phyloP scores from a whole-genome alignment of 2,888 invertebrate genomes.

The Drosophila peninsularis region DNA sequence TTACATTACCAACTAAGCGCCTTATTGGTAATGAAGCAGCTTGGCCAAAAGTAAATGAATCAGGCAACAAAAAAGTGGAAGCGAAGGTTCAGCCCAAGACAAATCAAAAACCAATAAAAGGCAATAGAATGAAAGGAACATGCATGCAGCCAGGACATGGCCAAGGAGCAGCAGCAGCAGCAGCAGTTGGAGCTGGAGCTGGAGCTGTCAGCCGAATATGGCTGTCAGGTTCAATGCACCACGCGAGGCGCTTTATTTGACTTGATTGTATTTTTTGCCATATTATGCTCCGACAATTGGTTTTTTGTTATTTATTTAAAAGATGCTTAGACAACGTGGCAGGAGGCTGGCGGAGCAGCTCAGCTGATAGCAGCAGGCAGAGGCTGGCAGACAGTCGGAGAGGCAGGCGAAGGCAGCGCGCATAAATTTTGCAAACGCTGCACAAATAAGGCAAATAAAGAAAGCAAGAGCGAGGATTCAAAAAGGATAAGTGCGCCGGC shows the following conservation, averaged over 20 bases:
- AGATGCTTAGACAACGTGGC: constrained; percentile 68
- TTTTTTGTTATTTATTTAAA: constrained; percentile 78
- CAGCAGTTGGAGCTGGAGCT: neutral
- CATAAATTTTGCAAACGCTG: constrained; percentile 79
- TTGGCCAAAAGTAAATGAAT: constrained; percentile 22
- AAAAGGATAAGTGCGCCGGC: constrained; percentile 65
- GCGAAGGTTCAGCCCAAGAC: constrained; percentile 12
- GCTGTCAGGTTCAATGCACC: constrained; percentile 61
- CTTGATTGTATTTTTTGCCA: constrained; percentile 25
- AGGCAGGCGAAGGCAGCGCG: constrained; percentile 55
- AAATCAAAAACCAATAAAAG: constrained; percentile 80
- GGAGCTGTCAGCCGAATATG: neutral
- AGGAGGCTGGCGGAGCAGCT: constrained; percentile 2
- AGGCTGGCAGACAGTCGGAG: neutral
- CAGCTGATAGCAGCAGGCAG: constrained; percentile 30
- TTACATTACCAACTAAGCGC: constrained; percentile 70
- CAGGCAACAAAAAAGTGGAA: constrained; percentile 6
- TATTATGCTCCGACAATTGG: constrained; percentile 28
- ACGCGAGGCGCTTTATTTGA: constrained; percentile 32
- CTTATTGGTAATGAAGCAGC: constrained; percentile 64
- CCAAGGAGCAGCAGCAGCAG: neutral
- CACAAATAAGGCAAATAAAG: constrained; percentile 52
- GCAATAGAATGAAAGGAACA: constrained; percentile 55
- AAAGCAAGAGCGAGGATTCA: constrained; percentile 28
- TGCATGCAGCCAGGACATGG: constrained; percentile 30